A percentile compares a stretch with the other conserved stretches of the same genome.
These are phyloP conservation scores for Ostrea denselamellosa DNA, from an alignment of 1,140 invertebrate species.

Conservation along the genomic window DNA sequence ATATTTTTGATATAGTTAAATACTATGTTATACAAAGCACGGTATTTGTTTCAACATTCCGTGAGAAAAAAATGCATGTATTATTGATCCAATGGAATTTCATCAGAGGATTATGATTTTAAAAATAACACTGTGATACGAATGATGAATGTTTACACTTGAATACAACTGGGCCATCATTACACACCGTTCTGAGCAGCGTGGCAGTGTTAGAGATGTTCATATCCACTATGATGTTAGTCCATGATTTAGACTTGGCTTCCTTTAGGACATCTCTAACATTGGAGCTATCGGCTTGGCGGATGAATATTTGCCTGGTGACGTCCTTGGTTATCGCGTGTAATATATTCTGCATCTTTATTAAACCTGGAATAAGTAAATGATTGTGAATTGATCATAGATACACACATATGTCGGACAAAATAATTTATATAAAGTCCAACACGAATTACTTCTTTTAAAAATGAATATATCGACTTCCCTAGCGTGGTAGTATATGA, in stretches of 20 bases:
- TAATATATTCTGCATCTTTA: constrained; percentile 68
- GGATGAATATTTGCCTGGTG: constrained; percentile 50
- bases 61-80: too few species aligned
- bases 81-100: too few species aligned
- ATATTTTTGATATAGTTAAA: too few species aligned
- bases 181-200: constrained; percentile 75
- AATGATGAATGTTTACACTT: not conserved
- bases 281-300: constrained; percentile 67
- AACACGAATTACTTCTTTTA: not conserved
- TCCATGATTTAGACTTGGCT: constrained; percentile 71
- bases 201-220: constrained; percentile 66
- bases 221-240: constrained; percentile 73
- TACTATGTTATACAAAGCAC: too few species aligned
- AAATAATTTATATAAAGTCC: too few species aligned
- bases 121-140: too few species aligned
- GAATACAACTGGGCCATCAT: not conserved
- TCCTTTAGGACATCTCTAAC: constrained; percentile 73
- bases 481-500: too few species aligned
- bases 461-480: not conserved
- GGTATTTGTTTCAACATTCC: too few species aligned
- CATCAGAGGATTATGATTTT: too few species aligned
- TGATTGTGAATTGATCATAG: not conserved
- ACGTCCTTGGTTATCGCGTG: constrained; percentile 48
- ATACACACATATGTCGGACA: not conserved
- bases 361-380: constrained; percentile 59